A percentile compares a stretch with the other conserved stretches of the same genome.
Evolutionary conservation across 2,113 vertebrate genomes (phyloP).

Genomic region (Propithecus coquereli): DNA sequence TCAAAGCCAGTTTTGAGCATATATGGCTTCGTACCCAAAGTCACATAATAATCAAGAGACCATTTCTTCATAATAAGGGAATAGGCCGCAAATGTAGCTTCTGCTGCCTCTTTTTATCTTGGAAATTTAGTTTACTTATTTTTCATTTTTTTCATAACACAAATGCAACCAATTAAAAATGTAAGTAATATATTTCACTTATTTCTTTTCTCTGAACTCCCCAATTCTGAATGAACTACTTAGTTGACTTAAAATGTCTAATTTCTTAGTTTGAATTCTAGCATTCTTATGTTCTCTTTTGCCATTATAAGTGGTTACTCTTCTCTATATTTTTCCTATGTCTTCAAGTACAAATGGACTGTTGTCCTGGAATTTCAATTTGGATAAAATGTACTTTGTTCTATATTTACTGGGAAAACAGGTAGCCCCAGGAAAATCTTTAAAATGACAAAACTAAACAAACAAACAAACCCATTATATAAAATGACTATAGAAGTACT

Average conservation of each 20-base stretch:
- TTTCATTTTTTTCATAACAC: background rate
- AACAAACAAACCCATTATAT: background rate
- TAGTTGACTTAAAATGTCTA: background rate
- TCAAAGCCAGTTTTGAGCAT: background rate
- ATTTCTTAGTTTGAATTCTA: background rate
- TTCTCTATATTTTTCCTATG: background rate
- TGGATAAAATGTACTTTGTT: background rate
- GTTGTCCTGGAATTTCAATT: background rate
- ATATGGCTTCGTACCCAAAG: background rate
- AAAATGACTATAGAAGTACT: background rate
- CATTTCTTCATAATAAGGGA: background rate
- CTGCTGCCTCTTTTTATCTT: conserved; percentile 11
- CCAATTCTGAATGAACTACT: background rate
- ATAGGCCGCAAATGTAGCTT: background rate
- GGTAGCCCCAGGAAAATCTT: background rate
- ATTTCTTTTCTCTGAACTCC: background rate
- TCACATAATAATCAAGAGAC: background rate
- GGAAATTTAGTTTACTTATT: background rate
- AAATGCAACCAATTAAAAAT: conserved; percentile 26
- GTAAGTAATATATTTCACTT: background rate
- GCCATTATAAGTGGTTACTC: background rate
- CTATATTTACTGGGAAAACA: background rate
- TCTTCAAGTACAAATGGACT: background rate
- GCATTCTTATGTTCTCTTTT: background rate
- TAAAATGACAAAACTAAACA: background rate